These are phyloP conservation scores for Melanotaenia maccullochi DNA, from an alignment of 2,797 vertebrate genomes.

Conservation along the genomic window DNA sequence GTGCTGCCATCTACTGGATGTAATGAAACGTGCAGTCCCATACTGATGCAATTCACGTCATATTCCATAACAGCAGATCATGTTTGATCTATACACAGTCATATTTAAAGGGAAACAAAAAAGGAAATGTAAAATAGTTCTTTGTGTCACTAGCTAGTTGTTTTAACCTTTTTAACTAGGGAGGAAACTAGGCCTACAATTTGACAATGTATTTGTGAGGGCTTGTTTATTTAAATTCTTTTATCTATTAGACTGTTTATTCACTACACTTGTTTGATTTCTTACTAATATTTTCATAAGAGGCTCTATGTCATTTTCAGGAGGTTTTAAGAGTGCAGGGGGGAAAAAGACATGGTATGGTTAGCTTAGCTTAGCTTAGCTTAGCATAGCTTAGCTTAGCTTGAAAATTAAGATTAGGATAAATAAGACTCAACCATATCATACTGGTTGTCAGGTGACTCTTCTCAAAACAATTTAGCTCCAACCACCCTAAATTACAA, in stretches of 20 bases:
- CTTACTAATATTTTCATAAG: background rate
- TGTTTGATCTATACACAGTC: too few species aligned
- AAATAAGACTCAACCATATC: background rate
- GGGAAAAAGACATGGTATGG: background rate
- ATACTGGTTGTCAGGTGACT: constrained; percentile 2
- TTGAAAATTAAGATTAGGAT: background rate
- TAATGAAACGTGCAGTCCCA: constrained; percentile 2
- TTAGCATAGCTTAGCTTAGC: background rate
- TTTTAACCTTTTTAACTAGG: background rate
- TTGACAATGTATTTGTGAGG: background rate
- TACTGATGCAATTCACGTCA: background rate
- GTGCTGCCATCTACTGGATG: constrained; percentile 68
- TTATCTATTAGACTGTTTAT: background rate
- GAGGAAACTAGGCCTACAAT: too few species aligned
- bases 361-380: background rate
- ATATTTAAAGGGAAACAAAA: too few species aligned
- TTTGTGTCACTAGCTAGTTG: background rate
- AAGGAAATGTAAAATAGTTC: too few species aligned
- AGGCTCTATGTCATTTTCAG: background rate
- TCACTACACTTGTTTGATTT: background rate
- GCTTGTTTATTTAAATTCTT: too few species aligned
- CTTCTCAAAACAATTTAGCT: background rate
- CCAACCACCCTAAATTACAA: background rate
- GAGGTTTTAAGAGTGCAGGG: background rate
- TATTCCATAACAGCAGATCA: too few species aligned